A percentile compares a stretch with the other conserved stretches of the same genome.
These are phyloP conservation scores for Monopterus albus DNA, from an alignment of 2,113 vertebrate genomes.

Conservation along the genomic window DNA sequence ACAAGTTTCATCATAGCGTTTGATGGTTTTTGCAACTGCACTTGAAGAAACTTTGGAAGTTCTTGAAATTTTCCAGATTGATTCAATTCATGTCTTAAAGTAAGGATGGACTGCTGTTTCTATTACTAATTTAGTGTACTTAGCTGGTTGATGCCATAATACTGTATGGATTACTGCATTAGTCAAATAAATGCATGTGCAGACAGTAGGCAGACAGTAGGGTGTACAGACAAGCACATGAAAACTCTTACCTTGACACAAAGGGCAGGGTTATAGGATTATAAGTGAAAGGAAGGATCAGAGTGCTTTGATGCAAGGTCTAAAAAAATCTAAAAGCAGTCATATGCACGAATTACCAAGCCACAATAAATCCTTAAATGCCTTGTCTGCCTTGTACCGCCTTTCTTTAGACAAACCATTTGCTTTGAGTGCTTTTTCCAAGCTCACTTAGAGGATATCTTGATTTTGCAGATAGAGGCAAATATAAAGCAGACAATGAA, in stretches of 20 bases:
- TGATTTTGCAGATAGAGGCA: conserved; percentile 47
- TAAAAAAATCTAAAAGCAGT: conserved; percentile 39
- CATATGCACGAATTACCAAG: conserved; percentile 41
- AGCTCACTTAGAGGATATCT: conserved; percentile 32
- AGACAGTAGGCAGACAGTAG: not conserved
- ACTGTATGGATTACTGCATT: no score
- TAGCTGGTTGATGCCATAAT: no score
- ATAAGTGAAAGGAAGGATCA: conserved; percentile 44
- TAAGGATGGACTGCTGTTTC: no score
- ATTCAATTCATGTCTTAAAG: no score
- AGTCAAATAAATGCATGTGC: not conserved
- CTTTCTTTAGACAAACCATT: conserved; percentile 46
- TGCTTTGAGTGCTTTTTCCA: conserved; percentile 25
- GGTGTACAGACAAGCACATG: not conserved
- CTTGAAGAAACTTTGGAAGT: no score
- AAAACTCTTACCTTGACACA: conserved; percentile 27
- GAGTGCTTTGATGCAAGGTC: conserved; percentile 46
- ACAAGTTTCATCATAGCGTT: no score
- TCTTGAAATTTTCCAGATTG: no score
- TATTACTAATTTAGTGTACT: no score
- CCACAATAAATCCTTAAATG: conserved; percentile 48
- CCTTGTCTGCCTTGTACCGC: conserved; percentile 37
- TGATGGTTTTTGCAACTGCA: no score
- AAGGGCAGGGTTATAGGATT: conserved; percentile 49
- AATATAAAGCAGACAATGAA: conserved; percentile 23